Evolutionary conservation across 37 sponge, comb jelly and placozoan species (phyloP), one percentile per base, ranked within the genome.

Genomic region (Sycon ciliatum): DNA sequence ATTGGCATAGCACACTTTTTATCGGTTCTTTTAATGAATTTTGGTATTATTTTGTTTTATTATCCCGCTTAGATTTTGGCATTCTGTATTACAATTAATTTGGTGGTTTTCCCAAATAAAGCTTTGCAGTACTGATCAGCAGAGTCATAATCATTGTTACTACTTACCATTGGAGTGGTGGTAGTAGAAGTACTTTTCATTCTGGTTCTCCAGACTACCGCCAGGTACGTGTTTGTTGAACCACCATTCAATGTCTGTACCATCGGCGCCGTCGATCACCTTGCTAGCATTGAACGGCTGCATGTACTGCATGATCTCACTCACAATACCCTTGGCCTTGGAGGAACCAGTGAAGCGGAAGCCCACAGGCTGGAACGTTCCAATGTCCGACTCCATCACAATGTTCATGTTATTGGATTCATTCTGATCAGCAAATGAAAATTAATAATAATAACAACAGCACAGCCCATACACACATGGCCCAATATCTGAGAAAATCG

Each of bases 101-200:
- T n/a, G n/a, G n/a, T n/a, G n/a, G n/a, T n/a, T n/a, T n/a, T n/a
- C n/a, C n/a, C n/a, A n/a, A n/a, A n/a, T n/a, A n/a, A n/a, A n/a
- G n/a, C n/a, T n/a, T n/a, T n/a, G n/a, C n/a, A n/a, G n/a, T n/a
- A n/a, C n/a, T n/a, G n/a, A n/a, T n/a, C n/a, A n/a, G n/a, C n/a
- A n/a, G n/a, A n/a, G n/a, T n/a, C n/a, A n/a, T n/a, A n/a, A n/a
- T n/a, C n/a, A n/a, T n/a, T n/a, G n/a, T n/a, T n/a, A n/a, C n/a
- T n/a, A n/a, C n/a, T n/a, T n/a, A n/a, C 79, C 84, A 74, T 83
- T 56, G 38, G 52, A 36, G 40, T 83, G 84, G 49, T 83, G 84
- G 37, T 63, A 83, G 56, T 61, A 83, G 65, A 83, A 83, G 40
- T 83, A 83, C 1, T 76, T 33, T 56, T 83, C 84, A 64, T 79